Evolutionary conservation across 2,888 invertebrate species (phyloP).

Genomic region (Vanessa cardui): DNA sequence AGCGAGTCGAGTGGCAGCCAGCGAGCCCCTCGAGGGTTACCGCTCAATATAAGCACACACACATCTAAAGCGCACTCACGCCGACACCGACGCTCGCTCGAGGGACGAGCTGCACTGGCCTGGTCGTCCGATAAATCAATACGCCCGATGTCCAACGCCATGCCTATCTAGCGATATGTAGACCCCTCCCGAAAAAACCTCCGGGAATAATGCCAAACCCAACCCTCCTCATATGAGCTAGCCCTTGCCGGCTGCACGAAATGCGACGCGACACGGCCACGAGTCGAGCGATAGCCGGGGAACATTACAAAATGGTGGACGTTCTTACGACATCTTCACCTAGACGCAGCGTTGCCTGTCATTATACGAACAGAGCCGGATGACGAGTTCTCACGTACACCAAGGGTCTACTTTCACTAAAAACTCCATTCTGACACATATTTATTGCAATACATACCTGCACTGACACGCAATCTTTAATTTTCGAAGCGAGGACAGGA

Average conservation of each 20-base stretch:
- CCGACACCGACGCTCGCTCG: slow-evolving; percentile 76
- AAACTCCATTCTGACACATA: slow-evolving; percentile 65
- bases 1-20: slow-evolving; percentile 80
- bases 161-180: slow-evolving; percentile 65
- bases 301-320: slow-evolving; percentile 83
- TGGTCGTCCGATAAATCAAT: slow-evolving; percentile 82
- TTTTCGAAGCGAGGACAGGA: slow-evolving; percentile 84
- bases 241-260: slow-evolving; percentile 78
- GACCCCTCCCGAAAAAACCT: slow-evolving; percentile 74
- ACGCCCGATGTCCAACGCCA: slow-evolving; percentile 70
- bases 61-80: slow-evolving; percentile 67
- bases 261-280: slow-evolving; percentile 79
- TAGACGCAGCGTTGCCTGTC: slow-evolving; percentile 78
- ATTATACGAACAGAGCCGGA: slow-evolving; percentile 79
- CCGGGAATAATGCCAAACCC: slow-evolving; percentile 76
- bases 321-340: slow-evolving; percentile 84
- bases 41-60: slow-evolving; percentile 80
- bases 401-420: slow-evolving; percentile 81
- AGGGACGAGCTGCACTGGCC: slow-evolving; percentile 75
- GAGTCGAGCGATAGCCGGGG: slow-evolving; percentile 78
- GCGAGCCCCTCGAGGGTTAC: slow-evolving; percentile 80
- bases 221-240: slow-evolving; percentile 75
- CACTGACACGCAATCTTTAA: slow-evolving; percentile 85
- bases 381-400: slow-evolving; percentile 79
- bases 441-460: slow-evolving; percentile 82